phyloP scores from a whole-genome alignment of 2,888 invertebrate genomes.

The Ethmia dodecea region DNA sequence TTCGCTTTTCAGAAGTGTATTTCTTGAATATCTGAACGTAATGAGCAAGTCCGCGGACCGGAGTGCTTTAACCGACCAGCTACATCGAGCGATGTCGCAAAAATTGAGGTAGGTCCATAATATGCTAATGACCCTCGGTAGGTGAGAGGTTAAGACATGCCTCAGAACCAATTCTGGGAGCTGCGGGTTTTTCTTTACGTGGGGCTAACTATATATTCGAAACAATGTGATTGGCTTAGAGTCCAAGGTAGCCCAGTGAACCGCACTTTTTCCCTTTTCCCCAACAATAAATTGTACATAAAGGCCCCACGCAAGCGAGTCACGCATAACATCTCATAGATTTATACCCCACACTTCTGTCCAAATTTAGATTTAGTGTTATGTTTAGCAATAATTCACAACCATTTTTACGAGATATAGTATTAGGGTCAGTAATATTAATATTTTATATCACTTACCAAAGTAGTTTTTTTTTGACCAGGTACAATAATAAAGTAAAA shows the following conservation, averaged over 20 bases:
- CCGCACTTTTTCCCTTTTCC: slow-evolving; percentile 48
- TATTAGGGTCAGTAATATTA: slow-evolving; percentile 12
- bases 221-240: too few relatives aligned
- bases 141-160: too few relatives aligned
- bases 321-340: slow-evolving; percentile 73
- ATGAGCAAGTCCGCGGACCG: too few relatives aligned
- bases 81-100: too few relatives aligned
- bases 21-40: too few relatives aligned
- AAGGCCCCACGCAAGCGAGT: slow-evolving; percentile 62
- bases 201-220: too few relatives aligned
- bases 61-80: too few relatives aligned
- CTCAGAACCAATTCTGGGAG: too few relatives aligned
- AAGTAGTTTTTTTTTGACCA: background rate
- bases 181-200: too few relatives aligned
- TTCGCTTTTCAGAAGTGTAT: too few relatives aligned
- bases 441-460: slow-evolving; percentile 13
- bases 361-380: slow-evolving; percentile 75
- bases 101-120: too few relatives aligned
- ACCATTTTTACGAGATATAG: slow-evolving; percentile 34
- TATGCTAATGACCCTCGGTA: too few relatives aligned
- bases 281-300: slow-evolving; percentile 67
- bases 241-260: slow-evolving; percentile 25
- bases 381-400: slow-evolving; percentile 60
- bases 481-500: background rate
- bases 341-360: slow-evolving; percentile 73